These are phyloP conservation scores for Triplophysa dalaica DNA, from an alignment of 2,113 vertebrate species.

Conservation along the genomic window DNA sequence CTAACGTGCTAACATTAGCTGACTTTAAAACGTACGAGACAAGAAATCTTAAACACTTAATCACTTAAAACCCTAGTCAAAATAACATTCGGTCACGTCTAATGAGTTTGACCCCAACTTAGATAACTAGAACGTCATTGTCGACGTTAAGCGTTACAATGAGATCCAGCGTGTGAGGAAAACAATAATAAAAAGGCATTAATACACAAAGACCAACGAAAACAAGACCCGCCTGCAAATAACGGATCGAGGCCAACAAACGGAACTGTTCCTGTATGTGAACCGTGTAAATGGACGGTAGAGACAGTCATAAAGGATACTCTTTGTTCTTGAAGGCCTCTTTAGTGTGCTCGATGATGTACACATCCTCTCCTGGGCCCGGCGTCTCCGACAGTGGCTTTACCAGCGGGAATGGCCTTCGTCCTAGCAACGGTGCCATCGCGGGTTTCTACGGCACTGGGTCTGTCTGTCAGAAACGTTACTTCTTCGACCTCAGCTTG, in stretches of 20 bases:
- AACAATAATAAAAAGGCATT: constrained; percentile 9
- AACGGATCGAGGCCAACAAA: too few species aligned
- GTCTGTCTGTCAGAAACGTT: background rate
- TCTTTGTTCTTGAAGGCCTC: constrained; percentile 97
- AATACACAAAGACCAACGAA: background rate
- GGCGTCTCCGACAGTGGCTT: constrained; percentile 83
- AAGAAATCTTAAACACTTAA: background rate
- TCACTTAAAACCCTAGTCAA: background rate
- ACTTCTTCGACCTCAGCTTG: constrained; percentile 10
- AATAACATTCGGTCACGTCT: background rate
- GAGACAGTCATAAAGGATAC: constrained; percentile 79
- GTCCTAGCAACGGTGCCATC: constrained; percentile 95
- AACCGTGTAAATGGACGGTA: background rate
- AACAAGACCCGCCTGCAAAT: background rate
- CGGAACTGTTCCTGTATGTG: background rate
- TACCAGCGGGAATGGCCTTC: constrained; percentile 89
- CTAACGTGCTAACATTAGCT: constrained; percentile 33
- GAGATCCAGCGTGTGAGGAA: constrained; percentile 26
- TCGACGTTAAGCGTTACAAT: constrained; percentile 24
- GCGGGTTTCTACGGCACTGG: constrained; percentile 43
- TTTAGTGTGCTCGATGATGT: constrained; percentile 88
- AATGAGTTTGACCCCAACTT: background rate
- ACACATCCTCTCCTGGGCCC: constrained; percentile 82
- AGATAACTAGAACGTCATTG: background rate
- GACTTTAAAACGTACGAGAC: background rate